Percentiles rank a stretch among this genome's conserved stretches.
Evolutionary conservation across 2,113 vertebrate genomes (phyloP).

Genomic region (Rhipidura dahli): DNA sequence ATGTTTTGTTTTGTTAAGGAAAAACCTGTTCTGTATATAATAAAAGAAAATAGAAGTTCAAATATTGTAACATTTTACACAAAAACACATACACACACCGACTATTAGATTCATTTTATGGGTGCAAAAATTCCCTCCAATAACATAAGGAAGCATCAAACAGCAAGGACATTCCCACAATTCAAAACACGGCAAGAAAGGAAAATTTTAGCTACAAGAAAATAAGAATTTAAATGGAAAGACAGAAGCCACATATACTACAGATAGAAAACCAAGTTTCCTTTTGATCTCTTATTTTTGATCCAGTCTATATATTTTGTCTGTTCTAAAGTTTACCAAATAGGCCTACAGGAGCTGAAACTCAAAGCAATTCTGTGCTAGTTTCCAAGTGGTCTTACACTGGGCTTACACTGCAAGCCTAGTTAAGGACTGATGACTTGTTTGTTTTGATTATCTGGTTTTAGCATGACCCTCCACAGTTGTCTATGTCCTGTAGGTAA

Average conservation of each 20-base stretch:
- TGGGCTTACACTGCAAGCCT: not conserved
- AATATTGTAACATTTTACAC: not conserved
- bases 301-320: not conserved
- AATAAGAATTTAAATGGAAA: not conserved
- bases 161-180: not conserved
- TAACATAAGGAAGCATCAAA: not conserved
- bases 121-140: not conserved
- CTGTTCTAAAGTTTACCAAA: not conserved
- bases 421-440: not conserved
- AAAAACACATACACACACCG: not conserved
- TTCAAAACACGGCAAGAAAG: not conserved
- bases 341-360: not conserved
- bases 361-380: not conserved
- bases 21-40: not conserved
- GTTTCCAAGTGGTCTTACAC: not conserved
- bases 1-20: not conserved
- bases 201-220: not conserved
- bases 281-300: not conserved
- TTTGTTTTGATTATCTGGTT: not conserved
- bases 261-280: not conserved
- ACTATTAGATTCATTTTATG: not conserved
- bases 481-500: not conserved
- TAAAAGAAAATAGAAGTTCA: not conserved
- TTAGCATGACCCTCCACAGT: not conserved
- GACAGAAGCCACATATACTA: not conserved